phyloP scores from a whole-genome alignment of 2,888 invertebrate species.

The Leucophora obtusa region DNA sequence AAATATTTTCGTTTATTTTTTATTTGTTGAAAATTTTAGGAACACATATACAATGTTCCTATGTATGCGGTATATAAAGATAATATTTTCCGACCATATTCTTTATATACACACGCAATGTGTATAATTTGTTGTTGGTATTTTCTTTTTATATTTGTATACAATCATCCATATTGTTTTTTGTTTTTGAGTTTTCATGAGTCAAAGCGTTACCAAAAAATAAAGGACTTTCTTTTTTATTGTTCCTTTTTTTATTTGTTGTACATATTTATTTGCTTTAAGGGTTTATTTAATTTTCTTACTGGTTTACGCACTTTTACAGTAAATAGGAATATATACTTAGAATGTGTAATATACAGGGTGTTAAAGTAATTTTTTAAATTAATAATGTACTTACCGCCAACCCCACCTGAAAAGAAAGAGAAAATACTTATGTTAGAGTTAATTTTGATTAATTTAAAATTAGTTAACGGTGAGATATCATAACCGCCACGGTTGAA shows the following conservation, averaged over 20 bases:
- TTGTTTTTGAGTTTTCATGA: constrained; percentile 48
- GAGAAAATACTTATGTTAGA: neutral
- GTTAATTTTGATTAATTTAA: too few relatives aligned
- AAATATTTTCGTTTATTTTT: constrained; percentile 12
- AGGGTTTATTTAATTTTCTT: constrained; percentile 28
- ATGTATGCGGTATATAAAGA: neutral
- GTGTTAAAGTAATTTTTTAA: neutral
- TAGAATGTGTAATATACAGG: neutral
- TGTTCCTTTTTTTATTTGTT: constrained; percentile 6
- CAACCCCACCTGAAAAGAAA: neutral
- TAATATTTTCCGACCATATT: neutral
- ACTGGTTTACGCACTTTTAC: constrained; percentile 34
- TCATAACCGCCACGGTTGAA: too few relatives aligned
- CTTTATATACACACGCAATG: constrained; percentile 38
- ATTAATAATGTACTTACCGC: neutral
- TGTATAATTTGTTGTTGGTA: constrained; percentile 24
- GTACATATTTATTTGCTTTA: constrained; percentile 6
- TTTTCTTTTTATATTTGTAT: constrained; percentile 26
- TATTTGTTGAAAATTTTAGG: neutral
- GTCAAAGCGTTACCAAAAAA: constrained; percentile 51
- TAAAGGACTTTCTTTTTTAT: constrained; percentile 51
- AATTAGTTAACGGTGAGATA: too few relatives aligned
- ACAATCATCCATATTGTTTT: constrained; percentile 54
- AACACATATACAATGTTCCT: neutral
- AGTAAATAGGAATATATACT: neutral